phyloP scores from a whole-genome alignment of 2,888 invertebrate genomes.

The Agapetus fuscipes region DNA sequence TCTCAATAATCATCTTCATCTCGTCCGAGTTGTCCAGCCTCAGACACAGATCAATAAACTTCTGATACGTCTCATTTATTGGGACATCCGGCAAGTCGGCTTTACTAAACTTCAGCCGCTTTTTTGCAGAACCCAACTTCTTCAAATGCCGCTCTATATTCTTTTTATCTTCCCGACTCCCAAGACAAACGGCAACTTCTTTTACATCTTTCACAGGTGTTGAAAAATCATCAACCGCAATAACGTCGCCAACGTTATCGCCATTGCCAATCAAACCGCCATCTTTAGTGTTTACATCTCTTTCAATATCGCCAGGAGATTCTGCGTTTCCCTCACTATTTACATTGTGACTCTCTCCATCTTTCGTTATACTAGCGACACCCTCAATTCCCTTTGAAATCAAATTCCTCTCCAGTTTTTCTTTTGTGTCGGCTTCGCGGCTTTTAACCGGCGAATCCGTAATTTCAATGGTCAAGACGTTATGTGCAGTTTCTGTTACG shows the following conservation, averaged over 20 bases:
- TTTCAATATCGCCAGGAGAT: not conserved
- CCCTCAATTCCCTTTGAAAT: not conserved
- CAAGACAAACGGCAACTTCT: not conserved
- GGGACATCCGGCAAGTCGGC: not conserved
- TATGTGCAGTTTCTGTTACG: conserved; percentile 27
- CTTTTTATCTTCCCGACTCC: not conserved
- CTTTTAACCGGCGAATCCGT: conserved; percentile 37
- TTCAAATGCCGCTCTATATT: not conserved
- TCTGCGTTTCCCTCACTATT: not conserved
- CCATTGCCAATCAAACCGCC: too few species aligned
- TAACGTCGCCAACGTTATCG: too few species aligned
- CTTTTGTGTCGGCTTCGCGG: conserved; percentile 18
- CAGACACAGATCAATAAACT: conserved; percentile 38
- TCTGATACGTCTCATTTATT: conserved; percentile 32
- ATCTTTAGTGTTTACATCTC: conserved; percentile 3
- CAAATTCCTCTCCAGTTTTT: conserved; percentile 9
- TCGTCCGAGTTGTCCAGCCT: conserved; percentile 42
- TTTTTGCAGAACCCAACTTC: too few species aligned
- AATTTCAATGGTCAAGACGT: conserved; percentile 36
- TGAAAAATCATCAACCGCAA: too few species aligned
- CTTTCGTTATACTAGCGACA: not conserved
- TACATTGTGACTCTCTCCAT: not conserved
- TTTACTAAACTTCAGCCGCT: not conserved
- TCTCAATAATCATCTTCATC: conserved; percentile 50
- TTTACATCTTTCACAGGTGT: too few species aligned